phyloP scores from a whole-genome alignment of 2,113 vertebrate species.

The Noctilio leporinus region DNA sequence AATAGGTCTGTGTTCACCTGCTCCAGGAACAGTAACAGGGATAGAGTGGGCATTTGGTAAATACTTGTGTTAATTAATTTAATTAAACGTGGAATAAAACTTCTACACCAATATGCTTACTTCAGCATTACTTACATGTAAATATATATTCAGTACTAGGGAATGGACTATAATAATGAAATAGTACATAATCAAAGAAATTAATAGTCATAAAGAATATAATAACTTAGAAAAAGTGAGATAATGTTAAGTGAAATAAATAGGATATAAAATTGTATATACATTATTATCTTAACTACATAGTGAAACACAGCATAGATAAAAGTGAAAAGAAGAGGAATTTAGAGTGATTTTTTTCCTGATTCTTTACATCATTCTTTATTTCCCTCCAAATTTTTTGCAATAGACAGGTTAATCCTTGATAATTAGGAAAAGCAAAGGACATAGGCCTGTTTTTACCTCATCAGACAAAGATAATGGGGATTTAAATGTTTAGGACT shows the following conservation, averaged over 20 bases:
- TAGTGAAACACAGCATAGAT: neutral
- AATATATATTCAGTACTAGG: neutral
- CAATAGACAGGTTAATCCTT: neutral
- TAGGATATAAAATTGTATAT: neutral
- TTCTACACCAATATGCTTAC: neutral
- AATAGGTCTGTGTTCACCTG: neutral
- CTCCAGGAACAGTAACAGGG: neutral
- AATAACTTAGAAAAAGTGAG: neutral
- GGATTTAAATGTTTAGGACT: neutral
- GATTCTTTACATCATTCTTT: neutral
- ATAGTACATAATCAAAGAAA: neutral
- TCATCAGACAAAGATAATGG: neutral
- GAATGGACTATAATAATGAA: neutral
- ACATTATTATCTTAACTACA: neutral
- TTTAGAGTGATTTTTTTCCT: neutral
- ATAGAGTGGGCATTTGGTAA: neutral
- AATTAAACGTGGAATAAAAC: neutral
- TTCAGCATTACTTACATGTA: neutral
- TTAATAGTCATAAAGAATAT: conserved; percentile 1
- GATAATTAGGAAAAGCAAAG: neutral
- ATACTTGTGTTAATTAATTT: neutral
- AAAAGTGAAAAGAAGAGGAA: neutral
- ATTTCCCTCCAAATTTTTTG: neutral
- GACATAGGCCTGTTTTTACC: neutral
- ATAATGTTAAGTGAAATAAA: conserved; percentile 32